Evolutionary conservation across 2,888 invertebrate genomes (phyloP), one percentile per base, ranked within the genome.

Genomic region (Anoncus sp.): DNA sequence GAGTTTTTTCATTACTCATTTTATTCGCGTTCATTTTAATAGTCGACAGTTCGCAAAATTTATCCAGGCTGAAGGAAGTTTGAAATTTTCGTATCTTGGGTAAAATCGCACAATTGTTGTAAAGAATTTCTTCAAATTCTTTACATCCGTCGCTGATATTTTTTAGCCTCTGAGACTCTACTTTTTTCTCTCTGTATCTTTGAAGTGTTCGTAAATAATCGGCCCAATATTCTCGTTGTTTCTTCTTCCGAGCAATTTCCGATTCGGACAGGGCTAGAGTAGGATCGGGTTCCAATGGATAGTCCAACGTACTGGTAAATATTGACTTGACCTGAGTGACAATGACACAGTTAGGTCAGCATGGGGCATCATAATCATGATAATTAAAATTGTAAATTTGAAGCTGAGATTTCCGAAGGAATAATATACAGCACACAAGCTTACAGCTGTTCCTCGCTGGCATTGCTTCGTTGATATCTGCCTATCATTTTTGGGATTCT

Each of bases 171-270:
- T 60, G 31, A 3, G 65, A 59, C 18, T 59, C 66, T 5, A 18
- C 45, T 16, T 63, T 45, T 35, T 49, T 62, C 1, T 51, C 49
- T 10, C 22, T 62, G 22, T 9, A 14, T 5, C 22, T 45, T 16
- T 47, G 35, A 14, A 67, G 38, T 1, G 57, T 49, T 12, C 76
- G 76, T 49, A 82, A 71, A 69, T 82, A 85, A n/a, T 72, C 7
- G 1, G 55, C 12, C 80, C 81, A 81, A 69, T 63, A 80, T 35
- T 74, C 43, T 2, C 76, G 73, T 14, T 81, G 47, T 16, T 77
- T 77, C 22, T 31, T 51, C 62, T 51, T 77, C 5, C 27, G 40
- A 12, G 51, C 24, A 10, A 77, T 16, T 43, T 80, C 78, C 9
- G 63, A 57, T 4, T 63, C 27, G 10, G 71, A 67, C 14, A 74